These are phyloP conservation scores for Hyphantria cunea DNA, from an alignment of 1,140 invertebrate genomes.

Conservation along the genomic window DNA sequence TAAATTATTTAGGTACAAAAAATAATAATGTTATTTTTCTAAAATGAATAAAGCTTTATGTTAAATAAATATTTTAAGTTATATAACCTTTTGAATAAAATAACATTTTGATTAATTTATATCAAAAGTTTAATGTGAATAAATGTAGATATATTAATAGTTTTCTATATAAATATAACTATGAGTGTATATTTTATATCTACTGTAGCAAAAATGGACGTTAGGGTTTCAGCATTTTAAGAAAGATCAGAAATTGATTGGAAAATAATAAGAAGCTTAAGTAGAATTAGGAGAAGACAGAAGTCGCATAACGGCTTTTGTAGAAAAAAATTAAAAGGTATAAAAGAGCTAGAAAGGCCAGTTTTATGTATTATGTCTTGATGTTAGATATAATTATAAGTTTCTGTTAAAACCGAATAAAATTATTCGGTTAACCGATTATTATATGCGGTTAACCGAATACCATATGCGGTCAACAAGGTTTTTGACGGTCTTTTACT, in stretches of 20 bases:
- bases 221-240: conserved; percentile 17
- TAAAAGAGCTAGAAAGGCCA: no score
- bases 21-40: neutral
- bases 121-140: conserved; percentile 6
- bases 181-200: conserved; percentile 5
- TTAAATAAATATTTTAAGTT: neutral
- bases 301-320: no score
- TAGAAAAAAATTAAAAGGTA: no score
- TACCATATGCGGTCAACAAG: no score
- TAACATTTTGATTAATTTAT: no score
- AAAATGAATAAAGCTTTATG: neutral
- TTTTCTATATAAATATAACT: conserved; percentile 12
- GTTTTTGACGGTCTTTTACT: no score
- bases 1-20: neutral
- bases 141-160: conserved; percentile 10
- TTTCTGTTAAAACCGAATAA: no score
- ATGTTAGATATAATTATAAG: no score
- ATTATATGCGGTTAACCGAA: no score
- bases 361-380: no score
- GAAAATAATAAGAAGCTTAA: neutral
- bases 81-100: no score
- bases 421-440: no score
- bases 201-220: conserved; percentile 26
- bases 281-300: neutral
- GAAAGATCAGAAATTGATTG: conserved; percentile 1